Base-by-base conservation (phyloP, 2,888 invertebrate species). In the Stramonita haemastoma region DNA sequence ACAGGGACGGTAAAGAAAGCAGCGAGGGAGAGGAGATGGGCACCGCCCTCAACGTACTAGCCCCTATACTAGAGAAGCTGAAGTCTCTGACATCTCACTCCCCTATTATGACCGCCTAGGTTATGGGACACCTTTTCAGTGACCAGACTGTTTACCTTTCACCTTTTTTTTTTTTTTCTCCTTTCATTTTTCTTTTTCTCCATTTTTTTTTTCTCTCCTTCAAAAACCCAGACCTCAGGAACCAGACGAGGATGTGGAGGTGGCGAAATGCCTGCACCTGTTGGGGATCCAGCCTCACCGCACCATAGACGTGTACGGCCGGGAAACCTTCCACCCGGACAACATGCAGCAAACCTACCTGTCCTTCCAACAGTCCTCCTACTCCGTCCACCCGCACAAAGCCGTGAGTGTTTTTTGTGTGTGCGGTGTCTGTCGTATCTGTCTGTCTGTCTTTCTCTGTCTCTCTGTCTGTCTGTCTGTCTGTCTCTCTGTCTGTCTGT, bases 241-340 rank as follows among this genome's bases (percentile, higher is more conserved):
- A 57, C 73, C 70, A 2, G 90, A 90, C 88, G 91, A 91, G 73
- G 91, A 91, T 70, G 88, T 91, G 34, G 90, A 89, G 32, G 60
- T 91, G 77, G 91, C 84, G 11, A 60, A 29, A 15, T 91, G 91
- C 73, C 87, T 91, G 57, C 34, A 90, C 93, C 97, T 97, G 89
- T 97, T 99, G 0, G 98, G 98, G 0, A 99, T 99, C 0, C 97
- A 97, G 86, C 98, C 98, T 0, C 98, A 98, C 93, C 99, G 99
- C 95, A 97, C 98, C 0, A 97, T 98, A 4, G 99, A 99, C 96
- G 96, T 97, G 0, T 96, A 97, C 56, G 97, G 98, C 0, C 97
- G 98, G n/a, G 98, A 98, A 0, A 97, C 99, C 26, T 99, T 99
- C 96, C 98, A 99, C 96, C 98, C 99, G 0, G 98, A 99, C 96